phyloP scores from a whole-genome alignment of 1,140 invertebrate species.

The Lysiphlebus fabarum region DNA sequence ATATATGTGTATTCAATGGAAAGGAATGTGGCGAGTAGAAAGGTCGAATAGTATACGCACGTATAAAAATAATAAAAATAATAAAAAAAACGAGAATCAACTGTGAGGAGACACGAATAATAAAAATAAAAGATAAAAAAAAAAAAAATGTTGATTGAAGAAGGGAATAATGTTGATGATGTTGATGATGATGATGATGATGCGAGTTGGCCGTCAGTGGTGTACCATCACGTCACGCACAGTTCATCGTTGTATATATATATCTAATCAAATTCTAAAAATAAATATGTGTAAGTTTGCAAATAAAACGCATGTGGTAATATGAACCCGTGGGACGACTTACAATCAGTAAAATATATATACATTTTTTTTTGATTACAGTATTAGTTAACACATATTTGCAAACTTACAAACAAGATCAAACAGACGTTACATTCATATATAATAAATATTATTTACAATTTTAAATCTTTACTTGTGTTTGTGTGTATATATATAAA shows the following conservation, averaged over 20 bases:
- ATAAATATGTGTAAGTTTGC: slow-evolving; percentile 32
- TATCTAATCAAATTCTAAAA: slow-evolving; percentile 41
- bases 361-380: slow-evolving; percentile 3
- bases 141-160: slow-evolving; percentile 9
- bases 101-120: background rate
- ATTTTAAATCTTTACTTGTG: slow-evolving; percentile 12
- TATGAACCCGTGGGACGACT: slow-evolving; percentile 35
- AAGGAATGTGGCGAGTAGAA: no score
- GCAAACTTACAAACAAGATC: no score
- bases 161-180: slow-evolving; percentile 1
- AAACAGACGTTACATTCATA: background rate
- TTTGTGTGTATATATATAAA: slow-evolving; percentile 9
- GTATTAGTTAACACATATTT: background rate
- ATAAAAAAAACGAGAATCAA: background rate
- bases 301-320: slow-evolving; percentile 27
- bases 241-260: slow-evolving; percentile 29
- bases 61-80: background rate
- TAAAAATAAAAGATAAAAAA: background rate
- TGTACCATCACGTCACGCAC: slow-evolving; percentile 31
- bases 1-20: no score
- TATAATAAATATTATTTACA: slow-evolving; percentile 2
- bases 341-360: slow-evolving; percentile 8
- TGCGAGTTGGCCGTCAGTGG: slow-evolving; percentile 24
- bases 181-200: slow-evolving; percentile 24
- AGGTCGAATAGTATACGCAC: background rate